Percentiles rank a stretch among this genome's conserved stretches.
Conservation (phyloP, 2,888 invertebrate genomes). For the Cerceris rybyensis region DNA sequence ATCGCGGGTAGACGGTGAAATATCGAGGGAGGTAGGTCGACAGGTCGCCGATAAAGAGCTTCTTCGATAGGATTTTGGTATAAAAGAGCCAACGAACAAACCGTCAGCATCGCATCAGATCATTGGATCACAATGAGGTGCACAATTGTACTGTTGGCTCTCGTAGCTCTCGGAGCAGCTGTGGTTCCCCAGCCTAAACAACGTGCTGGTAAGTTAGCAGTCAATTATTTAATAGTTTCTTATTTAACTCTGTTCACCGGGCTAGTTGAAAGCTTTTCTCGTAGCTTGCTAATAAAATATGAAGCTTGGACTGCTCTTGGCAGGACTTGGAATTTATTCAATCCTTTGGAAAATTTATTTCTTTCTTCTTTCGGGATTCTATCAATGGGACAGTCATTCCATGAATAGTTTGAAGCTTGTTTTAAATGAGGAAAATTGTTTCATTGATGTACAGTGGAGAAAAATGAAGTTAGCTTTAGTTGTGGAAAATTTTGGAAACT, state of each 20-base stretch:
- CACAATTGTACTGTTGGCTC: constrained; percentile 75
- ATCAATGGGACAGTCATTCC: too few relatives aligned
- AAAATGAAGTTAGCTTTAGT: too few relatives aligned
- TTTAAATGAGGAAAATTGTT: too few relatives aligned
- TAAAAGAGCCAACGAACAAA: constrained; percentile 71
- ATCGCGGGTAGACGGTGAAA: constrained; percentile 63
- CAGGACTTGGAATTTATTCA: too few relatives aligned
- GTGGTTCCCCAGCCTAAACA: constrained; percentile 61
- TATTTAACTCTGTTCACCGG: constrained; percentile 12
- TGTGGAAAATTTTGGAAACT: too few relatives aligned
- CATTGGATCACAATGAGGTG: constrained; percentile 77
- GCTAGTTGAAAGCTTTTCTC: background rate
- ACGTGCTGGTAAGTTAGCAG: constrained; percentile 76
- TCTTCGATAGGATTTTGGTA: constrained; percentile 75
- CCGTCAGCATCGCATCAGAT: constrained; percentile 60
- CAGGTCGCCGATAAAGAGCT: constrained; percentile 74
- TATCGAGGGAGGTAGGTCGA: constrained; percentile 67
- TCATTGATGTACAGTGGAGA: too few relatives aligned
- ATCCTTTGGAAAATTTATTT: too few relatives aligned
- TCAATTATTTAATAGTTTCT: background rate
- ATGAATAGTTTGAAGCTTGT: too few relatives aligned
- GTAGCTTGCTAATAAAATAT: too few relatives aligned
- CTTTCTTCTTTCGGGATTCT: too few relatives aligned
- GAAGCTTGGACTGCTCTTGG: too few relatives aligned
- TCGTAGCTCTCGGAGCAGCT: constrained; percentile 76